These are phyloP conservation scores for Drosophila malerkotliana DNA, from an alignment of 1,140 invertebrate genomes.

Conservation along the genomic window DNA sequence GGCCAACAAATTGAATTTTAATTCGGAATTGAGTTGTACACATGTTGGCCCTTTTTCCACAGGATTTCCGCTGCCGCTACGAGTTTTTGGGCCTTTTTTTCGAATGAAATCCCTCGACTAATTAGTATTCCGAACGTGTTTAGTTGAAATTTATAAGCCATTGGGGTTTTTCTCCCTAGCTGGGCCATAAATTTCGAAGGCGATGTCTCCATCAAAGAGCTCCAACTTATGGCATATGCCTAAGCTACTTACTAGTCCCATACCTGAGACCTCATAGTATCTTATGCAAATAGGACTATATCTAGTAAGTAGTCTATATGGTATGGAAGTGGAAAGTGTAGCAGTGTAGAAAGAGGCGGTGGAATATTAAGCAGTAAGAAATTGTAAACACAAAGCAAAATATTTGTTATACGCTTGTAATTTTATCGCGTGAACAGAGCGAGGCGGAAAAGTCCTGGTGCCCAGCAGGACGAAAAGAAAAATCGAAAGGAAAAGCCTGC, in stretches of 20 bases:
- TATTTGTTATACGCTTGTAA: conserved; percentile 81
- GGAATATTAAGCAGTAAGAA: conserved; percentile 37
- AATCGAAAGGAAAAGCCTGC: conserved; percentile 5
- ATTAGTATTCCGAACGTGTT: conserved; percentile 68
- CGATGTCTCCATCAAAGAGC: conserved; percentile 40
- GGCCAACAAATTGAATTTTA: conserved; percentile 74
- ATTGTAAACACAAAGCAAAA: conserved; percentile 76
- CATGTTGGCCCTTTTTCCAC: conserved; percentile 62
- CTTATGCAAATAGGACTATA: conserved; percentile 65
- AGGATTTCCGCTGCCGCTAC: conserved; percentile 66
- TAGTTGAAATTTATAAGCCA: conserved; percentile 42
- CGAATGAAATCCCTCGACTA: conserved; percentile 33
- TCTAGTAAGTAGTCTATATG: conserved; percentile 33
- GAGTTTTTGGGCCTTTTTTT: conserved; percentile 35
- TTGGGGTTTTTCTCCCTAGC: conserved; percentile 6
- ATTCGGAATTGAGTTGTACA: conserved; percentile 66
- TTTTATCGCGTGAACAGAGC: conserved; percentile 57
- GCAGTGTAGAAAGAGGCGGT: conserved; percentile 2
- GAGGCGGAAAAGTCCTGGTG: conserved; percentile 2
- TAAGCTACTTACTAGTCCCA: conserved; percentile 59
- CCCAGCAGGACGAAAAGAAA: conserved; percentile 11
- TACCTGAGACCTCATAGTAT: conserved; percentile 53
- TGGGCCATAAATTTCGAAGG: conserved; percentile 52
- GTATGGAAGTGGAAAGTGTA: conserved; percentile 1
- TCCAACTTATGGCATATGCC: conserved; percentile 53